Conservation (phyloP, 2,888 invertebrate genomes). For the Spialia ferax region DNA sequence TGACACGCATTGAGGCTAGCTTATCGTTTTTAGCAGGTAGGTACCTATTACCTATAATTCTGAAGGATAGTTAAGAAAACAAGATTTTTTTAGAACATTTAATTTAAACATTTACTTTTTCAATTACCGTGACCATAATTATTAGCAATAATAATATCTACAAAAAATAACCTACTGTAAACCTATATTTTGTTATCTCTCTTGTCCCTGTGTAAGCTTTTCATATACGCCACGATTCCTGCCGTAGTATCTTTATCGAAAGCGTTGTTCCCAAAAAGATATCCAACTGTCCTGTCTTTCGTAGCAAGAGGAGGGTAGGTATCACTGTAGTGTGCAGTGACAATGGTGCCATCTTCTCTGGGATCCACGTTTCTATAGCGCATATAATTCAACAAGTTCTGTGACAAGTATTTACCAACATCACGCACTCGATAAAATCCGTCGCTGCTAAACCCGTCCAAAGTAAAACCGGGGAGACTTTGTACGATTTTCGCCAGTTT, state of each 20-base stretch:
- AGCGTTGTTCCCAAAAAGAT: not conserved
- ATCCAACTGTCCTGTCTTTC: constrained; percentile 14
- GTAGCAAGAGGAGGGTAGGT: constrained; percentile 12
- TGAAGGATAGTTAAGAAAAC: no score
- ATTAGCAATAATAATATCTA: not conserved
- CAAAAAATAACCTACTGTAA: not conserved
- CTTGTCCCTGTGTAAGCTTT: constrained; percentile 6
- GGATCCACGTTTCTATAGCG: constrained; percentile 6
- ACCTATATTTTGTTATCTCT: not conserved
- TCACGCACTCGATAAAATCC: constrained; percentile 8
- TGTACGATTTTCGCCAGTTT: constrained; percentile 4
- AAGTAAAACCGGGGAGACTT: not conserved
- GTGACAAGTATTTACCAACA: constrained; percentile 18
- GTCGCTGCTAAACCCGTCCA: constrained; percentile 18
- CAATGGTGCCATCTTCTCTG: constrained; percentile 1
- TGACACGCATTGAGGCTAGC: no score
- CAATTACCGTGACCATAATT: no score
- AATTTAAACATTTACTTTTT: no score
- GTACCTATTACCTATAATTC: no score
- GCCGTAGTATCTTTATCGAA: not conserved
- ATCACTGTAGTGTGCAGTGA: constrained; percentile 16
- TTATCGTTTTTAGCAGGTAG: no score
- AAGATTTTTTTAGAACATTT: no score
- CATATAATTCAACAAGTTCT: constrained; percentile 16
- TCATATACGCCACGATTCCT: not conserved